A percentile compares a stretch with the other conserved stretches of the same genome.
Evolutionary conservation across 2,888 invertebrate species (phyloP).

Genomic region (Thecocarcelia acutangulata): DNA sequence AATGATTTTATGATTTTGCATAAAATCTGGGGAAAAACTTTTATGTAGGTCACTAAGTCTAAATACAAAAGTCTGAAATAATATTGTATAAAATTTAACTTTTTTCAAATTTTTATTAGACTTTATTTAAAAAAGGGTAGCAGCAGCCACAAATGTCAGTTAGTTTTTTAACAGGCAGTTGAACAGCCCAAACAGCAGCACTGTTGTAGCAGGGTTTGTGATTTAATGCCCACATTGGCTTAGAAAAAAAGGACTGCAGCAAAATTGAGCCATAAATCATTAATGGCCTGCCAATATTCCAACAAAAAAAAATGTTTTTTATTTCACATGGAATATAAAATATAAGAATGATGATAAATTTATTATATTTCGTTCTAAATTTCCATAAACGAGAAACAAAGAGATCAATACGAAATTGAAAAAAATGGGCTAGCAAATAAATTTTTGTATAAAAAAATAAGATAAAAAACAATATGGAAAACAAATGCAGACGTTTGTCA

Average conservation of each 20-base stretch:
- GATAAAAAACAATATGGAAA: too few relatives aligned
- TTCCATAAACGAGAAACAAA: background rate
- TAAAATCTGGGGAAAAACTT: constrained; percentile 17
- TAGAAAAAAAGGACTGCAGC: constrained; percentile 63
- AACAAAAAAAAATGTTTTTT: constrained; percentile 40
- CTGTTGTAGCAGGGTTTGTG: constrained; percentile 8
- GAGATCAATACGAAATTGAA: background rate
- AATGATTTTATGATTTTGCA: constrained; percentile 41
- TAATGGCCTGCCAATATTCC: constrained; percentile 56
- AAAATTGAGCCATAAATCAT: constrained; percentile 67
- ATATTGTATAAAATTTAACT: constrained; percentile 23
- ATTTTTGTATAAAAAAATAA: too few relatives aligned
- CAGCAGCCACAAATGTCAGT: constrained; percentile 3
- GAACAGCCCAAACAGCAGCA: background rate
- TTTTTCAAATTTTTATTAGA: constrained; percentile 33
- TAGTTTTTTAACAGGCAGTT: background rate
- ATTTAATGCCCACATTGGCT: constrained; percentile 59
- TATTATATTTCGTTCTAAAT: constrained; percentile 12
- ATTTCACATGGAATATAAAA: background rate
- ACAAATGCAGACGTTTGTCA: too few relatives aligned
- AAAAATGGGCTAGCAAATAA: background rate
- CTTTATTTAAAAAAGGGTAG: constrained; percentile 22
- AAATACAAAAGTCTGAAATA: constrained; percentile 8
- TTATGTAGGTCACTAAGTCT: constrained; percentile 59
- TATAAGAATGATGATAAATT: constrained; percentile 39